These are phyloP conservation scores for Siphamia tubifer DNA, from an alignment of 2,113 vertebrate genomes.

Conservation along the genomic window DNA sequence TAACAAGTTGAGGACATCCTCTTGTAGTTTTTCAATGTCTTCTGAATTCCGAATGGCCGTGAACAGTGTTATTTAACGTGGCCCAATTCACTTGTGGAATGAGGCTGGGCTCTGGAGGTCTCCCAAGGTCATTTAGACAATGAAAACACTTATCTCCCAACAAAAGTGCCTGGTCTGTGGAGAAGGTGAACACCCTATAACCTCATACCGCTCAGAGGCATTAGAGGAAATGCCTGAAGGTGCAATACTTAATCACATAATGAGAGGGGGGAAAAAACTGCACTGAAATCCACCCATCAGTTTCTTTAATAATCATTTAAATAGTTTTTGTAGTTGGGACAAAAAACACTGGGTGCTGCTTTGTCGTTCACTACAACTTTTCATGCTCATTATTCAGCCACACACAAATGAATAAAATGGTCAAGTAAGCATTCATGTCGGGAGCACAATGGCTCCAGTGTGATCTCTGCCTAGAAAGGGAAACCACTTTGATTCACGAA, in stretches of 20 bases:
- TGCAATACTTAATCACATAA: not conserved
- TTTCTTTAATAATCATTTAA: too few species aligned
- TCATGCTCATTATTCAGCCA: slow-evolving; percentile 4
- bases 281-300: not conserved
- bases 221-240: slow-evolving; percentile 1
- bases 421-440: slow-evolving; percentile 30
- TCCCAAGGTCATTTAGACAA: slow-evolving; percentile 52
- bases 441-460: slow-evolving; percentile 27
- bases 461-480: slow-evolving; percentile 9
- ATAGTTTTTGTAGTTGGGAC: too few species aligned
- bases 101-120: slow-evolving; percentile 1
- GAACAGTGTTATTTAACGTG: slow-evolving; percentile 16
- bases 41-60: slow-evolving; percentile 23
- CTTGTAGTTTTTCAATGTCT: slow-evolving; percentile 9
- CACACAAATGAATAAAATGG: slow-evolving; percentile 21
- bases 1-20: slow-evolving; percentile 1
- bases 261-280: not conserved
- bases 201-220: not conserved
- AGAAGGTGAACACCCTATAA: slow-evolving; percentile 31
- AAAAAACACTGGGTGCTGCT: not conserved
- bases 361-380: not conserved
- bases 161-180: slow-evolving; percentile 17
- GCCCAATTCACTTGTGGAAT: not conserved
- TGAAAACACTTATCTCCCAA: slow-evolving; percentile 48
- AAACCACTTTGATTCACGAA: slow-evolving; percentile 9